Evolutionary conservation across 2,888 invertebrate species (phyloP).

Genomic region (Meta bourneti): DNA sequence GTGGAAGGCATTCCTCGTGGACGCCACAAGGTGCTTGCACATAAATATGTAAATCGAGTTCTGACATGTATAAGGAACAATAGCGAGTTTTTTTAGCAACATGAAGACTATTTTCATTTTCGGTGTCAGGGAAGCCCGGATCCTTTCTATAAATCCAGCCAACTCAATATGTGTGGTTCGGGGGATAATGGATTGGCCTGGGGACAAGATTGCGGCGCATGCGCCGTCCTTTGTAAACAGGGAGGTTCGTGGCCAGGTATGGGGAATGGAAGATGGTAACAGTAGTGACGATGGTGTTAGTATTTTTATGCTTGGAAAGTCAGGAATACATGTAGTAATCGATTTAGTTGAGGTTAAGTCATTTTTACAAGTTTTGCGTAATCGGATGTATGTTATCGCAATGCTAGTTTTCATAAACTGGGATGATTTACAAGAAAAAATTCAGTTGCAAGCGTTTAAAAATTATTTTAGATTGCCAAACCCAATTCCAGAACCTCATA

Average conservation of each 20-base stretch:
- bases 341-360: too few species aligned
- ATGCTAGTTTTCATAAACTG: too few species aligned
- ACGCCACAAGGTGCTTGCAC: neutral
- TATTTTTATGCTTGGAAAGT: too few species aligned
- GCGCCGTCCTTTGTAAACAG: neutral
- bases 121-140: neutral
- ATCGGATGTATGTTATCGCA: too few species aligned
- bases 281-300: too few species aligned
- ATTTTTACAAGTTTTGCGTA: too few species aligned
- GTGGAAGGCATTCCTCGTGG: slow-evolving; percentile 27
- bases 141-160: neutral
- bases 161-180: neutral
- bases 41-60: neutral
- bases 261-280: too few species aligned
- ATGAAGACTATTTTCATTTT: neutral
- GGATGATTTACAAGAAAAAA: too few species aligned
- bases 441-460: too few species aligned
- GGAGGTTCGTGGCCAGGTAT: neutral
- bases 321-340: too few species aligned
- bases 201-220: neutral
- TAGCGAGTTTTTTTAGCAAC: neutral
- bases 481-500: too few species aligned
- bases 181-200: neutral
- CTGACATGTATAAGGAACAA: neutral
- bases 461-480: too few species aligned